Evolutionary conservation across 2,888 invertebrate genomes (phyloP).

Genomic region (Ochropleura plecta): DNA sequence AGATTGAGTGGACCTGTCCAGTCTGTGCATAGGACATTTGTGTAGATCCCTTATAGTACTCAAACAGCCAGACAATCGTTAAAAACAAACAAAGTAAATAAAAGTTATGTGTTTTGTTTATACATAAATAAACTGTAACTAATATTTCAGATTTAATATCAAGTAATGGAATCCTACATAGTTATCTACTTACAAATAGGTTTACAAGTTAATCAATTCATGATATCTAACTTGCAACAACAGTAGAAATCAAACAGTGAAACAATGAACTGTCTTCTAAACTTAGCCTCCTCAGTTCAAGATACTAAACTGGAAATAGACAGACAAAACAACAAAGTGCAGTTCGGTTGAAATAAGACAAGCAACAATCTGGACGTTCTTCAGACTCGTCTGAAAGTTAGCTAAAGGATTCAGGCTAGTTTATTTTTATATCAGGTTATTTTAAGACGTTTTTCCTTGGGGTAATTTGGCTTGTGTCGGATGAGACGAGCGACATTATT

Average conservation of each 20-base stretch:
- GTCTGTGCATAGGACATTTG: too few species aligned
- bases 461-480: neutral
- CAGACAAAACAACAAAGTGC: slow-evolving; percentile 30
- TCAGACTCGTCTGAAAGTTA: slow-evolving; percentile 16
- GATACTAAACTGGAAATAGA: slow-evolving; percentile 39
- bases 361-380: slow-evolving; percentile 11
- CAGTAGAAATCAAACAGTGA: slow-evolving; percentile 8
- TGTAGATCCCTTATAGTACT: too few species aligned
- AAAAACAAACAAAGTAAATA: too few species aligned
- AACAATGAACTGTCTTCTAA: slow-evolving; percentile 27
- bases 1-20: too few species aligned
- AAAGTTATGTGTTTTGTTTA: too few species aligned
- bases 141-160: too few species aligned
- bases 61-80: too few species aligned
- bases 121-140: too few species aligned
- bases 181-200: too few species aligned
- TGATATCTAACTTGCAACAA: neutral
- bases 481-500: neutral
- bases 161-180: too few species aligned
- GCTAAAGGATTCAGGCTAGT: slow-evolving; percentile 1
- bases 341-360: slow-evolving; percentile 42
- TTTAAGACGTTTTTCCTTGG: neutral
- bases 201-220: too few species aligned
- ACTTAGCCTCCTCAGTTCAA: slow-evolving; percentile 34
- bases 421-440: slow-evolving; percentile 24